Percentiles rank a stretch among this genome's conserved stretches.
These are phyloP conservation scores for Dasyprocta punctata DNA, from an alignment of 2,113 vertebrate genomes.

Conservation along the genomic window DNA sequence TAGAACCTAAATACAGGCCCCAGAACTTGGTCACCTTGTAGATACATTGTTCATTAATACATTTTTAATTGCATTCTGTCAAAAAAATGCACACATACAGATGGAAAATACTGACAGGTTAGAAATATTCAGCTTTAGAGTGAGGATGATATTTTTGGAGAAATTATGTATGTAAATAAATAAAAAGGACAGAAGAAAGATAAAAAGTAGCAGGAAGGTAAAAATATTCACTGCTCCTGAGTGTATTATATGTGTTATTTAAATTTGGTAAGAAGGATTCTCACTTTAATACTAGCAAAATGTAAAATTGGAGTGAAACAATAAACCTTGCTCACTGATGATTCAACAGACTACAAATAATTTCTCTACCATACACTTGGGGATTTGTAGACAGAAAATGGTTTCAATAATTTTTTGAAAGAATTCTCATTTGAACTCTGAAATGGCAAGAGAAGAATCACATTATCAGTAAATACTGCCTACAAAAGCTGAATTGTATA, in stretches of 20 bases:
- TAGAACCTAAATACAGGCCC: not conserved
- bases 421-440: slow-evolving; percentile 1
- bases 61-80: not conserved
- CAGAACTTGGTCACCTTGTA: not conserved
- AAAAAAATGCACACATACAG: not conserved
- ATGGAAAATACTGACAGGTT: not conserved
- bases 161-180: not conserved
- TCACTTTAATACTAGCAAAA: not conserved
- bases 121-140: slow-evolving; percentile 39
- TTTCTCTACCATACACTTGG: not conserved
- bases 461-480: not conserved
- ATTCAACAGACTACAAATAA: not conserved
- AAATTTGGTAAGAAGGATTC: not conserved
- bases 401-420: slow-evolving; percentile 39
- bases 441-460: not conserved
- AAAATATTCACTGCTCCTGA: slow-evolving; percentile 15
- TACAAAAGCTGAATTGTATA: not conserved
- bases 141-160: not conserved
- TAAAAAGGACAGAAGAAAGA: slow-evolving; percentile 11
- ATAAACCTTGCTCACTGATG: not conserved
- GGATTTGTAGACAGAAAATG: slow-evolving; percentile 7
- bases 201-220: not conserved
- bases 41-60: not conserved
- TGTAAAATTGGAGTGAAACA: not conserved
- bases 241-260: not conserved